Conservation (phyloP, 1,140 invertebrate genomes). For the Thaumetopoea pityocampa region DNA sequence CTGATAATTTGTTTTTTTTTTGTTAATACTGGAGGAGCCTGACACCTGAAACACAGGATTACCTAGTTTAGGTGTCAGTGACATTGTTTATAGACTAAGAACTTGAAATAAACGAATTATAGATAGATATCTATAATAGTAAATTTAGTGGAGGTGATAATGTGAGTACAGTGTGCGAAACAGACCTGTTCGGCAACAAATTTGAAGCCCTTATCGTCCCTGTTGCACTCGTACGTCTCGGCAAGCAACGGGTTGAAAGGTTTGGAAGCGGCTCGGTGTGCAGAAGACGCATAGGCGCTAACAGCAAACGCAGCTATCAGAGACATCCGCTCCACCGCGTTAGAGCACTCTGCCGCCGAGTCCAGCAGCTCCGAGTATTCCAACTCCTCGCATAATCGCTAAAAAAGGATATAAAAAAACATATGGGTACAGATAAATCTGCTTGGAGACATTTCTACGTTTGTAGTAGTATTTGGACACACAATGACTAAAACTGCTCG, state of each 20-base stretch:
- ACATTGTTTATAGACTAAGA: too few species aligned
- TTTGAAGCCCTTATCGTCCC: constrained; percentile 86
- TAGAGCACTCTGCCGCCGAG: constrained; percentile 79
- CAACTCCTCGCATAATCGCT: constrained; percentile 89
- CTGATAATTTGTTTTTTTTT: too few species aligned
- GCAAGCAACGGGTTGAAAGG: constrained; percentile 92
- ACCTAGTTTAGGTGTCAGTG: too few species aligned
- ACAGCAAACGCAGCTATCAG: constrained; percentile 90
- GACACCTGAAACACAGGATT: too few species aligned
- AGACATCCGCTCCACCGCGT: constrained; percentile 84
- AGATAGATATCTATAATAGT: background rate
- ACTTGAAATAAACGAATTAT: too few species aligned
- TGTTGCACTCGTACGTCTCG: constrained; percentile 89
- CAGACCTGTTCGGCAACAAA: constrained; percentile 76
- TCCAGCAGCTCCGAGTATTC: constrained; percentile 90
- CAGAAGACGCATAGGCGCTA: constrained; percentile 86
- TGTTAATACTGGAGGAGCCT: too few species aligned
- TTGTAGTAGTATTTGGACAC: too few species aligned
- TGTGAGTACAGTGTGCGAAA: background rate
- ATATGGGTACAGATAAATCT: background rate
- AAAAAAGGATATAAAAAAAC: constrained; percentile 1
- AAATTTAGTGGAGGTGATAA: too few species aligned
- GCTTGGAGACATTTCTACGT: too few species aligned
- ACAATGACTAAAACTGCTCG: too few species aligned
- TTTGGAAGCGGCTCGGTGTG: constrained; percentile 88